Percentiles rank a stretch among this genome's conserved stretches.
Conservation (phyloP, 2,797 vertebrate species). For the Anisognathus igniventris region DNA sequence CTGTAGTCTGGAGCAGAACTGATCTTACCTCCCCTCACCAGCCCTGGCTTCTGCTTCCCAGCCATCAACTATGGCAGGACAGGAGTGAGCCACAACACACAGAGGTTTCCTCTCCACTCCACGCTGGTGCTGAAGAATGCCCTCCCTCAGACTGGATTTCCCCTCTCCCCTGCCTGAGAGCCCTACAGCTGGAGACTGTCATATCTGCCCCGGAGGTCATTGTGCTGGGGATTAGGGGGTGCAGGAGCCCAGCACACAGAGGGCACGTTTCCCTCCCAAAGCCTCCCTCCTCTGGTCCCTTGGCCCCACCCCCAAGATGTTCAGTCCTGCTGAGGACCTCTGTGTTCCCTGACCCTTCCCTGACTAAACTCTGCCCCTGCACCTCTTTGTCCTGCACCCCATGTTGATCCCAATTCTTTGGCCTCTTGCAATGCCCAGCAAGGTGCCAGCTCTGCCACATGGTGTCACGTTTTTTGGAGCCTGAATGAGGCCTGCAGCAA, state of each 20-base stretch:
- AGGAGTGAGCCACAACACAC: background rate
- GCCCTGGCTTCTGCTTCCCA: background rate
- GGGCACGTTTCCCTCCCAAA: background rate
- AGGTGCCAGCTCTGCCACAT: background rate
- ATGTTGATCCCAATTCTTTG: background rate
- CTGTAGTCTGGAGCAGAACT: fast-evolving
- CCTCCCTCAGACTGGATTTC: background rate
- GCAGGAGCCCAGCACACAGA: background rate
- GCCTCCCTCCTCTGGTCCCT: background rate
- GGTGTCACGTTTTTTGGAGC: background rate
- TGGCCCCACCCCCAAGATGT: fast-evolving
- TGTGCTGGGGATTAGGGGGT: fast-evolving
- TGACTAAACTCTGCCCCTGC: background rate
- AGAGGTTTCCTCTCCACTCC: background rate
- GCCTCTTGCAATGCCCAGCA: background rate
- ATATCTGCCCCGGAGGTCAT: background rate
- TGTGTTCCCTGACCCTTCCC: background rate
- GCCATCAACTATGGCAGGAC: background rate
- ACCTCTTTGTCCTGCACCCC: background rate
- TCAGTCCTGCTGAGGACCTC: background rate
- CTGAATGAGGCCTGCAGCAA: background rate
- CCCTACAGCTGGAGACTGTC: background rate
- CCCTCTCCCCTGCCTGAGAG: background rate
- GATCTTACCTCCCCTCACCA: background rate
- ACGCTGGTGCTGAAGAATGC: background rate